Conservation (phyloP, 2,888 invertebrate species). For the Cantharis lateralis region DNA sequence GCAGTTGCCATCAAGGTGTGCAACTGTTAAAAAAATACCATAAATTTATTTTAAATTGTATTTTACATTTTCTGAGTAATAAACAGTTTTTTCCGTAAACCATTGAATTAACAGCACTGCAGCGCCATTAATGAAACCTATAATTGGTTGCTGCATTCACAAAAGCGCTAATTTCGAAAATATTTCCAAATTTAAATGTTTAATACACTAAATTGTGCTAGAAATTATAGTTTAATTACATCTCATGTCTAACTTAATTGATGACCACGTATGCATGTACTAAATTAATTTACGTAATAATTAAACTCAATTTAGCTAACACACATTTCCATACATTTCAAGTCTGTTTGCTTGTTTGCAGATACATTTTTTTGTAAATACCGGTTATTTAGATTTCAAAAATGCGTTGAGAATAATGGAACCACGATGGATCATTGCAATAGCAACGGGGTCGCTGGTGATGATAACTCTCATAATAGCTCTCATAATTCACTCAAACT, state of each 20-base stretch:
- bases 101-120: too few relatives aligned
- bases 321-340: background rate
- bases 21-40: too few relatives aligned
- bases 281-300: background rate
- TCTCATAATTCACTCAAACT: background rate
- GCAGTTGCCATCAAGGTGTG: too few relatives aligned
- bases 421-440: conserved; percentile 1
- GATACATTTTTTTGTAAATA: background rate
- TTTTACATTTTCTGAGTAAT: too few relatives aligned
- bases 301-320: background rate
- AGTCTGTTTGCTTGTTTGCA: background rate
- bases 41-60: too few relatives aligned
- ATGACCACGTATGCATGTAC: background rate
- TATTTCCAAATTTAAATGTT: background rate
- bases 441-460: background rate
- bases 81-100: too few relatives aligned
- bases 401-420: background rate
- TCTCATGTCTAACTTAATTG: background rate
- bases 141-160: too few relatives aligned
- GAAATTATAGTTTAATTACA: background rate
- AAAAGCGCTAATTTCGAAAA: background rate
- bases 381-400: background rate
- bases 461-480: background rate
- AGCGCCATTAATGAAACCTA: too few relatives aligned
- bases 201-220: background rate